Conservation (phyloP, 2,113 vertebrate species). For the Anarhynchus alexandrinus region DNA sequence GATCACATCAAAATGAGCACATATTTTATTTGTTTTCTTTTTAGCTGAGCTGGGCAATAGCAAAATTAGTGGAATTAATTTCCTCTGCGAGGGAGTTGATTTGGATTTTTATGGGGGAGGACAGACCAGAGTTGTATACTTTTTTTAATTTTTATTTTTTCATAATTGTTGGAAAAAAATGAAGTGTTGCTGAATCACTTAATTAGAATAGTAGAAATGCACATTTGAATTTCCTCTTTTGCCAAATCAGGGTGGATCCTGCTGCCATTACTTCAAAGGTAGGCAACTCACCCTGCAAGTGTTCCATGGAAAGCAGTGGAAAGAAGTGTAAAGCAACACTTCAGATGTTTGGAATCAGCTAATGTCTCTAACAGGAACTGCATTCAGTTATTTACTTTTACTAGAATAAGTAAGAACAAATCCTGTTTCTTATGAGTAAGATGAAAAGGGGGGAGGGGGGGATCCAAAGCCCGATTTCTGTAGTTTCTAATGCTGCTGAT, state of each 20-base stretch:
- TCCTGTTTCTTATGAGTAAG: not conserved
- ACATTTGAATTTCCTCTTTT: not conserved
- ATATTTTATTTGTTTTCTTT: not conserved
- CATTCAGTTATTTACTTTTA: not conserved
- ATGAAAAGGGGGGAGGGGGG: fast-evolving
- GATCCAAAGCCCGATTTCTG: not conserved
- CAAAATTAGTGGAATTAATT: not conserved
- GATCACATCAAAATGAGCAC: not conserved
- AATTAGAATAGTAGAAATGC: not conserved
- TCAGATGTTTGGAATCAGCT: not conserved
- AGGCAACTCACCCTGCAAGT: not conserved
- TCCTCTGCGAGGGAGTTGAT: not conserved
- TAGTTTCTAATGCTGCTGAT: not conserved
- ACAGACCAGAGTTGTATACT: not conserved
- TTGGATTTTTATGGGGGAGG: not conserved
- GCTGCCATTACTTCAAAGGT: not conserved
- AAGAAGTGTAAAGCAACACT: not conserved
- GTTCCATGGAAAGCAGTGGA: not conserved
- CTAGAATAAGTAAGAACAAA: not conserved
- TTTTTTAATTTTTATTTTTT: not conserved
- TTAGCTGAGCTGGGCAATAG: not conserved
- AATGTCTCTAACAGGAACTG: not conserved
- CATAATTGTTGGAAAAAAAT: not conserved
- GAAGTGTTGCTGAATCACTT: not conserved
- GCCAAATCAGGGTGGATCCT: not conserved